Evolutionary conservation across 2,888 invertebrate species (phyloP).

Genomic region (Melinaea marsaeus): DNA sequence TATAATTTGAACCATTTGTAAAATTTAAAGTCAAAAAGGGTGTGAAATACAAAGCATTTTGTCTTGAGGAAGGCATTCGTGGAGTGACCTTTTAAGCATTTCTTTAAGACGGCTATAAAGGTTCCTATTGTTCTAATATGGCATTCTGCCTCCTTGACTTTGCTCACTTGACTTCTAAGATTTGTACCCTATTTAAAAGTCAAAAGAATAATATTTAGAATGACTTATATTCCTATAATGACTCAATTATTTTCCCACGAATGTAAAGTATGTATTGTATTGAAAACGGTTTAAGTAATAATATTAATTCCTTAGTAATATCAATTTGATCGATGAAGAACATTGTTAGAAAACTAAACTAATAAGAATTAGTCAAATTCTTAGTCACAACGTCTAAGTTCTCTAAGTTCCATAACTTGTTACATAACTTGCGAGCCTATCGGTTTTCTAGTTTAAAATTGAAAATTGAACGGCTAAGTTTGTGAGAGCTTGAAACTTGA

Average conservation of each 20-base stretch:
- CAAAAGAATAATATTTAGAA: not conserved
- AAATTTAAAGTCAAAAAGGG: too few species aligned
- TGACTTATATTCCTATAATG: not conserved
- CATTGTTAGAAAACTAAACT: too few species aligned
- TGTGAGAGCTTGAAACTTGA: constrained; percentile 51
- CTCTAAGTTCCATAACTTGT: constrained; percentile 42
- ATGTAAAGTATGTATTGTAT: too few species aligned
- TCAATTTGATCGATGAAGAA: too few species aligned
- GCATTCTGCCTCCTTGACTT: constrained; percentile 15
- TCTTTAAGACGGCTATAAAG: constrained; percentile 45
- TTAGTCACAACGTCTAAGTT: not conserved
- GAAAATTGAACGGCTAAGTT: constrained; percentile 62
- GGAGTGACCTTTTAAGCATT: constrained; percentile 32
- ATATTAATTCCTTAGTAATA: too few species aligned
- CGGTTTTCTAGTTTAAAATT: constrained; percentile 65
- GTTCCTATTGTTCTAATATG: constrained; percentile 46
- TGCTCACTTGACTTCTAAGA: not conserved
- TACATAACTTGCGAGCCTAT: constrained; percentile 54
- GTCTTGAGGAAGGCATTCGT: constrained; percentile 19
- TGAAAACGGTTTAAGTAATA: too few species aligned
- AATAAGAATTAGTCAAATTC: too few species aligned
- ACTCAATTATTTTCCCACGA: too few species aligned
- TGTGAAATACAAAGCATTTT: constrained; percentile 16
- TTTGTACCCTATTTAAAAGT: not conserved
- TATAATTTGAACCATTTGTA: too few species aligned